A percentile compares a stretch with the other conserved stretches of the same genome.
These are phyloP conservation scores for Balanococcus diminutus DNA, from an alignment of 2,888 invertebrate species.

Conservation along the genomic window DNA sequence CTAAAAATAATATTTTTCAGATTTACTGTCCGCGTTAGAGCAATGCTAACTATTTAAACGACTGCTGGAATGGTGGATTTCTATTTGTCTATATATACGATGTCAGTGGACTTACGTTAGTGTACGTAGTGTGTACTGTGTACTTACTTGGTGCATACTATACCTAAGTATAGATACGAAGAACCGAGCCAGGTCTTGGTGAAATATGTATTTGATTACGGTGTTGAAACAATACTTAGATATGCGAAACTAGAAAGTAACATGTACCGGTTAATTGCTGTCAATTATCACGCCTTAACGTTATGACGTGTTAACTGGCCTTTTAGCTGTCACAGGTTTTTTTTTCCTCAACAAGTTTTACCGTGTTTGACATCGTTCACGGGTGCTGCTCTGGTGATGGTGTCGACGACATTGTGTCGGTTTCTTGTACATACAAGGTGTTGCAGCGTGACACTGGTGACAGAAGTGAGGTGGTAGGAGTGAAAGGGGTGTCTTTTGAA, in stretches of 20 bases:
- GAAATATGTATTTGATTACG: slow-evolving; percentile 37
- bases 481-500: neutral
- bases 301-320: slow-evolving; percentile 38
- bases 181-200: neutral
- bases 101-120: neutral
- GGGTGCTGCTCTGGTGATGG: neutral
- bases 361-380: neutral
- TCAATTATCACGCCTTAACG: slow-evolving; percentile 37
- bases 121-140: neutral
- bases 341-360: neutral
- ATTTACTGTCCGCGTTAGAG: neutral
- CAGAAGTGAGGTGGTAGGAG: neutral
- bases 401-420: neutral
- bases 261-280: slow-evolving; percentile 42
- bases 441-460: neutral
- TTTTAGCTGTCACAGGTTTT: slow-evolving; percentile 22
- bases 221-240: slow-evolving; percentile 22
- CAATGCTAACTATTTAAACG: neutral
- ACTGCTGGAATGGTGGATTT: slow-evolving; percentile 32
- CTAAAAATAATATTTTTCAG: slow-evolving; percentile 41
- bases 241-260: slow-evolving; percentile 38
- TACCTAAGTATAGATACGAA: neutral
- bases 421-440: neutral
- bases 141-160: neutral
- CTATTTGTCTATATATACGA: neutral